Base-by-base conservation (phyloP, 2,113 vertebrate genomes). In the Zapornia atra region DNA sequence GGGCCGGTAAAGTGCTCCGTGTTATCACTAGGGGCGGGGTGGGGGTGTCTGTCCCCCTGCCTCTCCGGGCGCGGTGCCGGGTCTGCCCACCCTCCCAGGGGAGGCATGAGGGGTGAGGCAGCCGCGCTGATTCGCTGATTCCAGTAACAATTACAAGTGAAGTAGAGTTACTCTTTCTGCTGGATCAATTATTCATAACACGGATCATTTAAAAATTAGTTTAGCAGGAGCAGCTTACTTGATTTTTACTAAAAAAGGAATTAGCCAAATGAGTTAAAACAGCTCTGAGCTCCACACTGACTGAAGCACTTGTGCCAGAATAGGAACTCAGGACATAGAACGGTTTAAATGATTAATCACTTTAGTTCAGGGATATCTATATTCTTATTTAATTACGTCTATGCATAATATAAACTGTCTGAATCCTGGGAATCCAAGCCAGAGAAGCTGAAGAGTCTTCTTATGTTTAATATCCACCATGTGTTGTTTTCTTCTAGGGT, bases 401-500 rank as follows among this genome's bases (percentile, higher is more conserved):
- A 92, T 80, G 94, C 68, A 88, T 92, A 93, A 60, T 65, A 77
- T 93, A 94, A 97, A 96, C 94, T 88, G 91, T 94, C 86, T 96
- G 93, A 94, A 82, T 91, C 79, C 48, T 38, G 77, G 93, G 93
- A 96, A 96, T 86, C 66, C 75, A 90, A 97, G 93, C 90, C 94
- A 95, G 91, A 87, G 94, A 95, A 81, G 85, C 93, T 93, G 81
- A 82, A 77, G 92, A 96, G 91, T 84, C 88, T 87, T 96, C 65
- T 92, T 92, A 50, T 96, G 73, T 96, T 95, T 96, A 97, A 96
- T 95, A 96, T 94, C 77, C 70, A 66, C 94, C 97, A 97, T 97
- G 94, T 97, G 96, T 95, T 96, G 95, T 96, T 93, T 91, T 96
- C 94, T 81, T 88, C 63, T 94, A 94, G 87, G 95, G 94, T 97